Base-by-base conservation (phyloP, 2,113 vertebrate genomes). In the Microcebus ravelobensis region DNA sequence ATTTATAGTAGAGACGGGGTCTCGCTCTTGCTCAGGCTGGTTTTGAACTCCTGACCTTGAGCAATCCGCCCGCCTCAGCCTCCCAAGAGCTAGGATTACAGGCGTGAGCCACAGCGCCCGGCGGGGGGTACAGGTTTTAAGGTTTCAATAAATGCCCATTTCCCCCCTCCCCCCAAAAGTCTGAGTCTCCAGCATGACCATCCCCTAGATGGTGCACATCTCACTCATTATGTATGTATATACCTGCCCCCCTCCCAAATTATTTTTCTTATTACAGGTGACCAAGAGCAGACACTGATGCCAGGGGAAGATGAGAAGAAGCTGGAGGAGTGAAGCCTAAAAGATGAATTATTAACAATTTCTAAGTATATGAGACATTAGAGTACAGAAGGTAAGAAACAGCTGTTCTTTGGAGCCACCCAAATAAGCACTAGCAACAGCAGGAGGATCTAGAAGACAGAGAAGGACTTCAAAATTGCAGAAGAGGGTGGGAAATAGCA, bases 331-430 rank as follows among this genome's bases (percentile, higher is more conserved):
- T 3, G n/a, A 87, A 82, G n/a, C 68, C n/a, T 70, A 20, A 68
- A 55, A 85, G 59, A 18, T 85, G 67, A 96, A 83, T 95, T 36
- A 94, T 50, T 94, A 92, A 67, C 25, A 31, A 68, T 80, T 93
- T 82, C 67, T 68, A 70, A 84, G 73, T 50, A n/a, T n/a, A 42
- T 63, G 59, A 91, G 52, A 34, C 3, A 1, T 36, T 13, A 81
- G 31, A 25, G 59, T 65, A 39, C 5, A 20, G 39, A 71, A n/a
- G 34, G 39, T 48, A 70, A 81, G 80, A 93, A 61, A 63, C 6
- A 63, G 48, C 45, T 96, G 48, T 71, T 95, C 17, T 90, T 63
- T 15, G 12, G 1, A 93, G 79, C 50, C 55, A 61, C 71, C 45
- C 73, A 86, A 81, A 80, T 55, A 91, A 81, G 70, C 48, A 65